Evolutionary conservation across 2,888 invertebrate species (phyloP), one percentile per base, ranked within the genome.

Genomic region (Tetheella fluctuosa): DNA sequence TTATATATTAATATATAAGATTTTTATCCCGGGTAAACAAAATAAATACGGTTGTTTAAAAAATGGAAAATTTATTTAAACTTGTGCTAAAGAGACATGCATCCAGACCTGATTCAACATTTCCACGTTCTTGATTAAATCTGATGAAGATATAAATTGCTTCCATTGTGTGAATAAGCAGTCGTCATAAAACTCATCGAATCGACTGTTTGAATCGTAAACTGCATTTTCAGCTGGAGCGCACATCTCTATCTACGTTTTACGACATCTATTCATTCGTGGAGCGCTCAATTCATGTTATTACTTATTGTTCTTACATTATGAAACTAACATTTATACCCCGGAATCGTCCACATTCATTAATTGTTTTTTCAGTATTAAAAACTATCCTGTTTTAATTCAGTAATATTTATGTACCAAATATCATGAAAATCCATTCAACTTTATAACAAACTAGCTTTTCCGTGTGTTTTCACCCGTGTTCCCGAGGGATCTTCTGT

Each of bases 181-280:
- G 72, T 68, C 71, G 69, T 73, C 68, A 72, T 81, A 84, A 85
- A 82, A 80, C 70, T 78, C 75, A 85, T 84, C 81, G 81, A 82
- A 78, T 81, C 55, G 55, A 20, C 37, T 55, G 77, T 69, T 76
- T 70, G 61, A 79, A 74, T 85, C 86, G 83, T 87, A 84, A 86
- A 87, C 71, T 54, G 79, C 79, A 86, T 84, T 83, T 83, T 81
- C 80, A 78, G 76, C 79, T 71, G 76, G 76, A 80, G 78, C 80
- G 82, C 81, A 78, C 77, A 70, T 74, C 70, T 64, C 76, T 75
- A 78, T 83, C 78, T 77, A 82, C 71, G 67, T 77, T 88, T 87
- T 86, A 86, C 74, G 72, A 68, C 68, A 58, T 64, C 71, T 62
- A 64, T 65, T 74, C 72, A 71, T 67, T 71, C 75, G 74, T 13